Evolutionary conservation across 1,140 invertebrate genomes (phyloP).

Genomic region (Drosophila jambulina): DNA sequence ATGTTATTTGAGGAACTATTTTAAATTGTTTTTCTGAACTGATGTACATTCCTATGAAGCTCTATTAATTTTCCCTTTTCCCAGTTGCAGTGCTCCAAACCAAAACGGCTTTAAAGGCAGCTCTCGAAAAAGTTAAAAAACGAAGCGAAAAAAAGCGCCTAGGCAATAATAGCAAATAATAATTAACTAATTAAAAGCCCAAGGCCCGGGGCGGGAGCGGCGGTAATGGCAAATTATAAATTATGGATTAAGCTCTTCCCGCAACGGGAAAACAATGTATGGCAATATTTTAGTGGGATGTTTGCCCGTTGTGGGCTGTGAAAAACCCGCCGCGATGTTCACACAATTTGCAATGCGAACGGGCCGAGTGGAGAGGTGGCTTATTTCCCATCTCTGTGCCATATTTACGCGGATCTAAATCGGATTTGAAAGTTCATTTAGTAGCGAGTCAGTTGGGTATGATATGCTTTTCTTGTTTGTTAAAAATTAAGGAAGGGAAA

Average conservation of each 20-base stretch:
- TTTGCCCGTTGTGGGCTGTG: slow-evolving; percentile 21
- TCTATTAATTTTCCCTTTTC: slow-evolving; percentile 4
- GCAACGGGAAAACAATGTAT: slow-evolving; percentile 45
- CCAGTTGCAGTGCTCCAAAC: background rate
- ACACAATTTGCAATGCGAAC: slow-evolving; percentile 73
- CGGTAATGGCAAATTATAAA: slow-evolving; percentile 66
- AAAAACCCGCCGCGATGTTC: slow-evolving; percentile 59
- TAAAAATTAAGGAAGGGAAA: background rate
- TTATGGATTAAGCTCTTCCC: slow-evolving; percentile 63
- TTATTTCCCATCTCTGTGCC: slow-evolving; percentile 18
- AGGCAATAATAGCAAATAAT: slow-evolving; percentile 53
- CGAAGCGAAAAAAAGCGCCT: background rate
- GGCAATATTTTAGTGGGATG: slow-evolving; percentile 22
- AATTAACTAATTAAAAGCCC: slow-evolving; percentile 75
- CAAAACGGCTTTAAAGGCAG: slow-evolving; percentile 26
- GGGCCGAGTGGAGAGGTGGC: background rate
- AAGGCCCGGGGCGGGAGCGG: slow-evolving; percentile 12
- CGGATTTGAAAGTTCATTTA: slow-evolving; percentile 21
- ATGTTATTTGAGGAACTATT: background rate
- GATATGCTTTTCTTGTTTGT: background rate
- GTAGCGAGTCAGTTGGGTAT: background rate
- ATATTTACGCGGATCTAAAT: slow-evolving; percentile 8
- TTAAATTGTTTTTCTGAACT: background rate
- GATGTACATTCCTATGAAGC: background rate
- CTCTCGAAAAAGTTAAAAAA: background rate